Percentiles rank a stretch among this genome's conserved stretches.
phyloP scores from a whole-genome alignment of 30 jellyfish, hydroid and myxozoan genomes.

The Hydractinia symbiolongicarpus region DNA sequence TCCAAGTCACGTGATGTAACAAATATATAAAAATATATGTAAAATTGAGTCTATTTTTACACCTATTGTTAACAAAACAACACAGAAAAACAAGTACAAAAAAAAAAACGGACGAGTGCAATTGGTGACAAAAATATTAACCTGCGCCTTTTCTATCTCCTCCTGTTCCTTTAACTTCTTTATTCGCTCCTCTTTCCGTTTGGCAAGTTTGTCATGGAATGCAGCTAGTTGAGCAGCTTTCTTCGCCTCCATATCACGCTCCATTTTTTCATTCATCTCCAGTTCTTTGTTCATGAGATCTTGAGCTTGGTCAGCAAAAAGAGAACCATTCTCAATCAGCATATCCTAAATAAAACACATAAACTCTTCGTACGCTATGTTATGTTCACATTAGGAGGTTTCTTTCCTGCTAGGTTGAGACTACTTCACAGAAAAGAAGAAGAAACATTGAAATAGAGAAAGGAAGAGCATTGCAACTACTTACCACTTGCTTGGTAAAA shows the following conservation, averaged over 20 bases:
- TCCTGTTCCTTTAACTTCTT: constrained; percentile 44
- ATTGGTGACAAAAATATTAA: background rate
- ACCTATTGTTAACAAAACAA: too few species aligned
- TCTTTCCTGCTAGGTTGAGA: too few species aligned
- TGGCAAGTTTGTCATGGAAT: constrained; percentile 34
- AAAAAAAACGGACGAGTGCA: background rate
- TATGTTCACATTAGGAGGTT: too few species aligned
- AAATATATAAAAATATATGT: too few species aligned
- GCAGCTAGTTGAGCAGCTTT: constrained; percentile 41
- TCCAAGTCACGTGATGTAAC: too few species aligned
- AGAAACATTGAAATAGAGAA: background rate
- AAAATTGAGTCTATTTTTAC: too few species aligned
- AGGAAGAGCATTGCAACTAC: background rate
- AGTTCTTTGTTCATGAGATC: constrained; percentile 50
- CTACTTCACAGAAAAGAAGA: too few species aligned
- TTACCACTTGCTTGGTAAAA: constrained; percentile 64
- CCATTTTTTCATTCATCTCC: constrained; percentile 27
- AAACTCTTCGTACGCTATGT: too few species aligned
- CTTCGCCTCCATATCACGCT: constrained; percentile 35
- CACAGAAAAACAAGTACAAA: too few species aligned
- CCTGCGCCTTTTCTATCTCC: constrained; percentile 74
- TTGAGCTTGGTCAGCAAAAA: constrained; percentile 67
- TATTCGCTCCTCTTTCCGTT: constrained; percentile 46
- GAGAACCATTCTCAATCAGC: constrained; percentile 61
- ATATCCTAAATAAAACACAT: constrained; percentile 69